Evolutionary conservation across 2,113 vertebrate genomes (phyloP).

Genomic region (Clupea harengus): DNA sequence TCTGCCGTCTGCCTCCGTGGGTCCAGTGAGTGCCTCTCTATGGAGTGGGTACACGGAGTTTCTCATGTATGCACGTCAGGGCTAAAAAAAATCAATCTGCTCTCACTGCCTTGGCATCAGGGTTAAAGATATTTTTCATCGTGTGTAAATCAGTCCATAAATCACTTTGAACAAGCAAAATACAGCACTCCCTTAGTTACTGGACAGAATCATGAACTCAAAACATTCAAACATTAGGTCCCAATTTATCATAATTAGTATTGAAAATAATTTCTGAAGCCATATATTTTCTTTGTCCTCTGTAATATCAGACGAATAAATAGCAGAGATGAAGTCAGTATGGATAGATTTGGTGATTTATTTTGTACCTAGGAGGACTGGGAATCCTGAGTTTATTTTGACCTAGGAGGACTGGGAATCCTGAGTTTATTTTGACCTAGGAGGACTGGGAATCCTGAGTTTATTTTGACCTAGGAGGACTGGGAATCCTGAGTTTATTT

Average conservation of each 20-base stretch:
- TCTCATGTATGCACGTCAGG: neutral
- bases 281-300: neutral
- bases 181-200: neutral
- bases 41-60: neutral
- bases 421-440: too few relatives aligned
- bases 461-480: too few relatives aligned
- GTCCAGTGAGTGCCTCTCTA: too few relatives aligned
- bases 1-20: neutral
- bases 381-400: too few relatives aligned
- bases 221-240: neutral
- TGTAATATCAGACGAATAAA: neutral
- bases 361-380: too few relatives aligned
- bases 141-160: neutral
- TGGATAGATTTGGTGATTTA: too few relatives aligned
- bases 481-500: too few relatives aligned
- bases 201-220: neutral
- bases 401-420: too few relatives aligned
- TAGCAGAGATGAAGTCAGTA: too few relatives aligned
- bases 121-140: neutral
- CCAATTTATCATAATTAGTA: neutral
- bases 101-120: slow-evolving; percentile 8
- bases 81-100: neutral
- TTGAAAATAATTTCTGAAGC: neutral
- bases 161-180: neutral
- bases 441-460: too few relatives aligned